Base-by-base conservation (phyloP, 2,888 invertebrate genomes). In the Synergus umbraculus region DNA sequence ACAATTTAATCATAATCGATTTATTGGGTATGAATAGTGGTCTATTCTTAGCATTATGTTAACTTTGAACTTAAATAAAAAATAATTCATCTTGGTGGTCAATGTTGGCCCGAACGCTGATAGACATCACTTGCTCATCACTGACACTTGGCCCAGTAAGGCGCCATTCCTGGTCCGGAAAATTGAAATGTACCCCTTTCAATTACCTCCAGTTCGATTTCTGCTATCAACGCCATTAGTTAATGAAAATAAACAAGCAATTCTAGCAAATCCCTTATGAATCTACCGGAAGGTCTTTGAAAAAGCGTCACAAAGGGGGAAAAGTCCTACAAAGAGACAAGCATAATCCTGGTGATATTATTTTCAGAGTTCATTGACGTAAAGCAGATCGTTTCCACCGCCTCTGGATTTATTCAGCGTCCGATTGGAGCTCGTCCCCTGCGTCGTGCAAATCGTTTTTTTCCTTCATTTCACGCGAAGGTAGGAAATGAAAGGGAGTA, bases 401-500 rank as follows among this genome's bases (percentile, higher is more conserved):
- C 65, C 78, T 58, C 69, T 78, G 79, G 79, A 81, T 79, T 79
- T 77, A 65, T 49, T 65, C 60, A 63, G 76, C 76, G 60, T 69
- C 43, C 76, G 67, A 76, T 77, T 78, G 81, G 81, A 67, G 78
- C 73, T 66, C 76, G 67, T 81, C 81, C 81, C 78, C 67, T 44
- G 77, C 44, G 65, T 63, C 64, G 64, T 64, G 77, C 63, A 65
- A 77, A 77, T 64, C 77, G 77, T 64, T 65, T 63, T 60, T 63
- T 63, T 46, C 64, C 64, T 63, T 49, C 64, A 77, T 65, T 49
- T 77, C 64, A 65, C 60, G 63, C 60, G 76, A 64, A 80, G 77
- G 80, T 63, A 69, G 69, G 66, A 80, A 78, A 58, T 29, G 44
- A 13, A 54, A 69, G 49, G 44, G 76, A n/a, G 65, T 18, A 78